These are phyloP conservation scores for Asteroscopus sphinx DNA, from an alignment of 2,888 invertebrate species.

Conservation along the genomic window DNA sequence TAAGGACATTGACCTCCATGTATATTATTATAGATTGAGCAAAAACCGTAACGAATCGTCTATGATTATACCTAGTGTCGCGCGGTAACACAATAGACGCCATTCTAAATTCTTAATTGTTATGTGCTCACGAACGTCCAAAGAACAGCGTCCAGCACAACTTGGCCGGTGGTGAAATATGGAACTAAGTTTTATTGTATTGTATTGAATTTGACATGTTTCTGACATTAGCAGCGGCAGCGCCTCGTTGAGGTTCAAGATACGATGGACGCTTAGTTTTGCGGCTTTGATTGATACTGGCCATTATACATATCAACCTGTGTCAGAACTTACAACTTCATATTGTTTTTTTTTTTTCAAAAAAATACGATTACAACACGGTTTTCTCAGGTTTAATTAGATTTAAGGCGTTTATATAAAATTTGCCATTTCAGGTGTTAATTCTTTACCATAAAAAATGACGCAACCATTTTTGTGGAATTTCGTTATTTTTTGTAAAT, in stretches of 20 bases:
- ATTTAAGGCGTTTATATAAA: not conserved
- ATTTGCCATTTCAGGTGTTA: not conserved
- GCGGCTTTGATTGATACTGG: constrained; percentile 9
- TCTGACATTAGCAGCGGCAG: no score
- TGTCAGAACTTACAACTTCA: constrained; percentile 5
- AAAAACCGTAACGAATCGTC: constrained; percentile 59
- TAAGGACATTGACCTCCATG: constrained; percentile 28
- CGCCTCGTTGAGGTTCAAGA: no score
- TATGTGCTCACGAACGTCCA: constrained; percentile 14
- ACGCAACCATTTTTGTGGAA: not conserved
- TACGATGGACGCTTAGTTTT: not conserved
- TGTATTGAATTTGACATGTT: no score
- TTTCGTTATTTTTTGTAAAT: constrained; percentile 7
- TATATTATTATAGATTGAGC: constrained; percentile 47
- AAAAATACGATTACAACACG: not conserved
- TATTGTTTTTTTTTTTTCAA: not conserved
- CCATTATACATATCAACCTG: constrained; percentile 11
- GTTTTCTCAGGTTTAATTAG: not conserved
- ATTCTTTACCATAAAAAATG: not conserved
- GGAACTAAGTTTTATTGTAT: no score
- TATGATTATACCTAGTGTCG: constrained; percentile 53
- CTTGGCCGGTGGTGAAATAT: no score
- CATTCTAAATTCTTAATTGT: constrained; percentile 43
- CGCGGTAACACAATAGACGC: constrained; percentile 48
- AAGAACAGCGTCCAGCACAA: not conserved